A percentile compares a stretch with the other conserved stretches of the same genome.
Conservation (phyloP, 2,888 invertebrate genomes). For the Drosophila emarginata region DNA sequence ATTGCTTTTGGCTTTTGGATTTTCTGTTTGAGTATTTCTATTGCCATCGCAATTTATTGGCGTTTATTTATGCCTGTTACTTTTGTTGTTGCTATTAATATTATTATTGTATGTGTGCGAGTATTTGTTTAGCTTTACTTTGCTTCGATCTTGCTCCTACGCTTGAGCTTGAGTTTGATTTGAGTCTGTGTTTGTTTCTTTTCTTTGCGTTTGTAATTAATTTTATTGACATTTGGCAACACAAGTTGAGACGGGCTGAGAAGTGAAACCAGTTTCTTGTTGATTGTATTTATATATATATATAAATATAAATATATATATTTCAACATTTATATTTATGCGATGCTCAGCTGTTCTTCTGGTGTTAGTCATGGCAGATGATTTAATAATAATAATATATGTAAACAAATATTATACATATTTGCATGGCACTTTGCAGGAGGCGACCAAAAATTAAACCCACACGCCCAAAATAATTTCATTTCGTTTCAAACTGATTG, state of each 20-base stretch:
- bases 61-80: slow-evolving; percentile 59
- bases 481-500: slow-evolving; percentile 13
- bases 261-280: slow-evolving; percentile 56
- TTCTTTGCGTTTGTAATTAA: slow-evolving; percentile 56
- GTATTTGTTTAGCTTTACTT: slow-evolving; percentile 19
- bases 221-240: slow-evolving; percentile 74
- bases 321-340: slow-evolving; percentile 9
- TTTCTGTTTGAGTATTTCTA: slow-evolving; percentile 55
- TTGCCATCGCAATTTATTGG: slow-evolving; percentile 62
- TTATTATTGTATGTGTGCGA: neutral
- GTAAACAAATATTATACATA: too few relatives aligned
- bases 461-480: slow-evolving; percentile 25
- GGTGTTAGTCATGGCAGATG: slow-evolving; percentile 57
- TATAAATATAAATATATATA: neutral
- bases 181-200: slow-evolving; percentile 30
- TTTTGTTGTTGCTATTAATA: slow-evolving; percentile 7
- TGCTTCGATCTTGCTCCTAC: slow-evolving; percentile 56
- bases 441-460: slow-evolving; percentile 41
- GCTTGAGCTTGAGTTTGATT: slow-evolving; percentile 50
- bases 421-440: slow-evolving; percentile 37
- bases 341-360: slow-evolving; percentile 62
- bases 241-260: slow-evolving; percentile 51
- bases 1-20: slow-evolving; percentile 15
- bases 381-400: slow-evolving; percentile 48
- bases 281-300: slow-evolving; percentile 32